Percentiles rank a stretch among this genome's conserved stretches.
Evolutionary conservation across 2,888 invertebrate genomes (phyloP).

Genomic region (Synergus japonicus): DNA sequence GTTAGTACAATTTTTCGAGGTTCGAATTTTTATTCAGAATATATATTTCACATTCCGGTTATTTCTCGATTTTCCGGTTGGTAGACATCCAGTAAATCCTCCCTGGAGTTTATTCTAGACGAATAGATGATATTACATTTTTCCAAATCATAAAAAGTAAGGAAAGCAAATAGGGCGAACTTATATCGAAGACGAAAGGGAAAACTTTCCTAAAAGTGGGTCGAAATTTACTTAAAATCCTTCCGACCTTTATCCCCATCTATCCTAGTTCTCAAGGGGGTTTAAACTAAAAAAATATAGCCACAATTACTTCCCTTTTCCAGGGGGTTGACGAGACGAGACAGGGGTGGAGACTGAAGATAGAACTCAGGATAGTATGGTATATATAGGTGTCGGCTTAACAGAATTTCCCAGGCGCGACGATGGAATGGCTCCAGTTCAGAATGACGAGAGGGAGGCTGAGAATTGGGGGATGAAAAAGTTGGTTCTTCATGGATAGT

Average conservation of each 20-base stretch:
- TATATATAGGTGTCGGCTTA: constrained; percentile 39
- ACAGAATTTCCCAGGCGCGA: constrained; percentile 49
- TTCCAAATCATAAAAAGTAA: not conserved
- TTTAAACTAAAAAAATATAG: constrained; percentile 38
- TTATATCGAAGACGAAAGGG: not conserved
- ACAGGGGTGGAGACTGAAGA: not conserved
- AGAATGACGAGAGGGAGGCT: constrained; percentile 18
- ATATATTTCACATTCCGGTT: not conserved
- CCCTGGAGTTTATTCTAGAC: no score
- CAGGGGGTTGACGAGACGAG: constrained; percentile 32
- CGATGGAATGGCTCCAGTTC: constrained; percentile 25
- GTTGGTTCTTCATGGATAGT: constrained; percentile 47
- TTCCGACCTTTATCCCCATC: not conserved
- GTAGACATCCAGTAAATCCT: no score
- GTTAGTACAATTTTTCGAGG: no score
- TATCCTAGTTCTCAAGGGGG: constrained; percentile 16
- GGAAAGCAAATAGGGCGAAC: not conserved
- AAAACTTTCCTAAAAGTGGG: constrained; percentile 14
- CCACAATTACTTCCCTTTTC: not conserved
- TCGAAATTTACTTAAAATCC: constrained; percentile 28
- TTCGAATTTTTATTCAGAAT: no score
- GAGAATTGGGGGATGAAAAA: constrained; percentile 32
- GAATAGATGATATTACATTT: not conserved
- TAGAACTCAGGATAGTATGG: not conserved
- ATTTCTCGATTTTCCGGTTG: not conserved